Evolutionary conservation across 2,797 vertebrate genomes (phyloP), one percentile per base, ranked within the genome.

Genomic region (Lepidocolaptes lacrymiger): DNA sequence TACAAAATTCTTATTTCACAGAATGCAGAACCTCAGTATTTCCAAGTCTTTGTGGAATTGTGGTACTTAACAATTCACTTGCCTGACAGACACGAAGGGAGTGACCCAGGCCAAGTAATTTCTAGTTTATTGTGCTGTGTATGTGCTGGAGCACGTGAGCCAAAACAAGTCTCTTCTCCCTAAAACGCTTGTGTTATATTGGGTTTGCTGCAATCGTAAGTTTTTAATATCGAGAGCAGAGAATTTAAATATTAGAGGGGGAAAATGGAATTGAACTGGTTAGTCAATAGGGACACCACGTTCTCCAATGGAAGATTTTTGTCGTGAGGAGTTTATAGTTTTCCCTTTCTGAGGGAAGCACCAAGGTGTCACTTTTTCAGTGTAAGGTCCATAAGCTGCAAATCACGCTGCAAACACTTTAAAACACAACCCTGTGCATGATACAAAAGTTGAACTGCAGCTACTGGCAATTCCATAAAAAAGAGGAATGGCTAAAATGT

Each of bases 341-440:
- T 83, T 81, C 22, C 14, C 27, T 30, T 77, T 84, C 24, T 32
- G 23, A 63, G 30, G 13, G 34, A 85, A 68, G 8, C 44, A 51
- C 7, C 32, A 64, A 48, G 54, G 43, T 68, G 56, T 44, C 49
- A 24, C 43, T 56, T 63, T 37, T 41, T 5, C 14, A 43, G 36
- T 20, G 7, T 24, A 54, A 76, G 46, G 32, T 43, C 62, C 46
- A 9, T 8, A 46, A 56, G 13, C 27, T 90, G 74, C 44, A 80
- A 39, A 72, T 28, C 24, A 8, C 16, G 32, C 51, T 11, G n/a
- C 28, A 76, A 61, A 67, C 18, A 14, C 34, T 86, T 87, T 23
- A 75, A 49, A 84, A 44, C 54, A 75, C 0, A 1, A 67, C 19
- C 21, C 54, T 58, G 62, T 2, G 1, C 10, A 30, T 3, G 0